phyloP scores from a whole-genome alignment of 2,797 vertebrate genomes.

The Mormyrops boulengeri region DNA sequence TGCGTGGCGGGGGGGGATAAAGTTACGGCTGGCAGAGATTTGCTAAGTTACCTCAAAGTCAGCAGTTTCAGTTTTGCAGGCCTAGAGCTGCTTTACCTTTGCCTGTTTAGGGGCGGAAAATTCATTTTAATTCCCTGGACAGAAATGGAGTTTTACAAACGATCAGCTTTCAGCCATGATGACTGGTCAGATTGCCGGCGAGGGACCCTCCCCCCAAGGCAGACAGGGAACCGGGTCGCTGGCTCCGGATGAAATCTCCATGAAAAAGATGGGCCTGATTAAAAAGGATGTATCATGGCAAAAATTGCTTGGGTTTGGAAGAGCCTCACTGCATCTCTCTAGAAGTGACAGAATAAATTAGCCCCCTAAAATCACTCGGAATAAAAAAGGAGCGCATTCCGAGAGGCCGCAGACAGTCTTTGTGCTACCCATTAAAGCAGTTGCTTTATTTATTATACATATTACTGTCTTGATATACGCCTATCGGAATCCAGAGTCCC shows the following conservation, averaged over 20 bases:
- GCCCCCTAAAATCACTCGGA: not conserved
- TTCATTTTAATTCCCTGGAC: conserved; percentile 44
- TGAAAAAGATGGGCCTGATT: conserved; percentile 46
- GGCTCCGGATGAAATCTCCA: conserved; percentile 42
- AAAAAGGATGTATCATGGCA: conserved; percentile 36
- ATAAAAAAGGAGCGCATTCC: not conserved
- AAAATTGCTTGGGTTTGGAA: conserved; percentile 7
- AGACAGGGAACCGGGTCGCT: conserved; percentile 52
- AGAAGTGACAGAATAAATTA: conserved; percentile 6
- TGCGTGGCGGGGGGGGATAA: conserved; percentile 13
- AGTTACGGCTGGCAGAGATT: conserved; percentile 34
- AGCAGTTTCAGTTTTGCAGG: conserved; percentile 47
- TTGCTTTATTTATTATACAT: not conserved
- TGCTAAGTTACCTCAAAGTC: conserved; percentile 45
- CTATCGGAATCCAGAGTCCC: not conserved
- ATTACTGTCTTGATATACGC: not conserved
- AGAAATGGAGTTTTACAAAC: conserved; percentile 45
- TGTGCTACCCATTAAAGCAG: not conserved
- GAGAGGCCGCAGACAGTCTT: not conserved
- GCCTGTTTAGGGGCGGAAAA: conserved; percentile 33
- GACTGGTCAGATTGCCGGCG: conserved; percentile 50
- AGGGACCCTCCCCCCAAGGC: conserved; percentile 49
- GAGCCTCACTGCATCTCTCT: not conserved
- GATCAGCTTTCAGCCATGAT: conserved; percentile 55
- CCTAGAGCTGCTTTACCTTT: conserved; percentile 35